Base-by-base conservation (phyloP, 2,113 vertebrate genomes). In the Arothron firmamentum region DNA sequence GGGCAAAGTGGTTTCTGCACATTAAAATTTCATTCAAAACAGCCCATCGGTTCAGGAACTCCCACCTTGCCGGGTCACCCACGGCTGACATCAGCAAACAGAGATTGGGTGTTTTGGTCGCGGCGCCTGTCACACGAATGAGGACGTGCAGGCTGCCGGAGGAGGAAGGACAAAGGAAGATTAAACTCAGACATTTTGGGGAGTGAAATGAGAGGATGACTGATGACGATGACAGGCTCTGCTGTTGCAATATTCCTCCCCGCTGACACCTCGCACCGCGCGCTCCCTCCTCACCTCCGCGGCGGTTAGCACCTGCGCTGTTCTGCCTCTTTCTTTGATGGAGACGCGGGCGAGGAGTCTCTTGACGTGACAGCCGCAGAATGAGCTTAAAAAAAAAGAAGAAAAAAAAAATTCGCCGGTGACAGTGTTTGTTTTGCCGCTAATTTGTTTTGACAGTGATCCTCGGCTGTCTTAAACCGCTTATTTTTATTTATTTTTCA, bases 11-110 rank as follows among this genome's bases (percentile, higher is more conserved):
- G 66, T 72, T 70, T 77, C 72, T 63, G 67, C 65, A 81, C 70
- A 85, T 87, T 83, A 75, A 80, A 83, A 86, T 88, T 84, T 74
- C 77, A 87, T 87, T 85, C 78, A 84, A 87, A 89, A 76, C 79
- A 82, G 72, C 72, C 76, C 79, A 68, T 65, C 56, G 80, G 78
- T 84, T 83, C 85, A 82, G 82, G 74, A 79, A 65, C 84, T 84
- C 82, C 74, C 72, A 79, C 74, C 72, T 74, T 53, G 65, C 46
- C 31, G 78, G 85, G 84, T 89, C 84, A 87, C 82, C 82, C 79
- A 79, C 84, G 73, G 79, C 75, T 79, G 82, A 84, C 81, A 71
- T 58, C 45, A 67, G 62, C 72, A 70, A 78, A 81, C 75, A 51
- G 64, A 72, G 78, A 82, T 65, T 60, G 77, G 77, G 80, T 55